phyloP scores from a whole-genome alignment of 2,888 invertebrate species.

The Lypha dubia region DNA sequence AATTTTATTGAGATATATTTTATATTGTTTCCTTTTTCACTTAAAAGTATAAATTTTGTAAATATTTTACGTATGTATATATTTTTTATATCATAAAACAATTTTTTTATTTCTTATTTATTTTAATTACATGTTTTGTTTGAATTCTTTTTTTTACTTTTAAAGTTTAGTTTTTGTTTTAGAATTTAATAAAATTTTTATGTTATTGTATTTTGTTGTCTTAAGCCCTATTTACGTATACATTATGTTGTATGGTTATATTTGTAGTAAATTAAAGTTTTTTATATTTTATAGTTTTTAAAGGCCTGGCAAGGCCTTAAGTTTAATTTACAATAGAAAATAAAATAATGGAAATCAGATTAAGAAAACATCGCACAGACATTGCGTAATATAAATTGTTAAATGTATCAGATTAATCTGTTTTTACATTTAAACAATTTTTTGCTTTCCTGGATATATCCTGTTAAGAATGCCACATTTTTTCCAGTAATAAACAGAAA shows the following conservation, averaged over 20 bases:
- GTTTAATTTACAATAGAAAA: constrained; percentile 42
- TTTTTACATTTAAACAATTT: neutral
- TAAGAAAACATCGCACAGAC: constrained; percentile 7
- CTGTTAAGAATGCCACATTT: too few species aligned
- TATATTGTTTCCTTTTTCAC: constrained; percentile 32
- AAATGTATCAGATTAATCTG: neutral
- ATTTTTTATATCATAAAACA: constrained; percentile 53
- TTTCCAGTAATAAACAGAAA: too few species aligned
- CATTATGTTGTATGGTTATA: constrained; percentile 81
- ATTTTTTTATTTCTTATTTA: constrained; percentile 33
- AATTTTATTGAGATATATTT: constrained; percentile 48
- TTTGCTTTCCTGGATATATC: too few species aligned
- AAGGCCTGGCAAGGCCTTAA: constrained; percentile 7
- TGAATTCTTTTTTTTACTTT: constrained; percentile 60
- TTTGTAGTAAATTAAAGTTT: constrained; percentile 50
- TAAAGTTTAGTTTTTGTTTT: constrained; percentile 60
- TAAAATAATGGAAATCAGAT: neutral
- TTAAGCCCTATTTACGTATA: constrained; percentile 83
- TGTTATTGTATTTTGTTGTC: constrained; percentile 74
- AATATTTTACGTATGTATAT: constrained; percentile 68
- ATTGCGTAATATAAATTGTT: neutral
- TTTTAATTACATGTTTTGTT: constrained; percentile 49
- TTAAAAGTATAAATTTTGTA: constrained; percentile 71
- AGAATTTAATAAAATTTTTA: constrained; percentile 68
- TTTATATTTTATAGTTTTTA: constrained; percentile 30